Conservation (phyloP, 2,888 invertebrate species). For the Ramazzottius varieornatus region DNA sequence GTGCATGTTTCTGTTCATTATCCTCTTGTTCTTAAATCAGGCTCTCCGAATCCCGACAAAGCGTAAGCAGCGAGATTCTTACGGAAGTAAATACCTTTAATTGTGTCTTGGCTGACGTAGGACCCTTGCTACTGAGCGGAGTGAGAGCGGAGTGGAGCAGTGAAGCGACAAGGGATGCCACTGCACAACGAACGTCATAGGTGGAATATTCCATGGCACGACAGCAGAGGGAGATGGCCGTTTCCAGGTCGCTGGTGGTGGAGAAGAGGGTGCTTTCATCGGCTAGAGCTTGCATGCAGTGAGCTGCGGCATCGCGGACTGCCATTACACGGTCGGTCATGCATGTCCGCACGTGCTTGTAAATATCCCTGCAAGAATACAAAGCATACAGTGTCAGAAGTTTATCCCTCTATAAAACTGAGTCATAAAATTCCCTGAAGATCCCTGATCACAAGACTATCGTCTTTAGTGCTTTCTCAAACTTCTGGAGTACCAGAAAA, state of each 20-base stretch:
- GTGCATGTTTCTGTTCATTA: too few relatives aligned
- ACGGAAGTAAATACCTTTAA: too few relatives aligned
- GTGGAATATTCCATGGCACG: constrained; percentile 70
- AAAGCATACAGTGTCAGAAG: too few relatives aligned
- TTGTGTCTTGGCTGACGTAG: neutral
- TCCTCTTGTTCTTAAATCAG: too few relatives aligned
- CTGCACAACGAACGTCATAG: constrained; percentile 67
- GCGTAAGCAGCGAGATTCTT: too few relatives aligned
- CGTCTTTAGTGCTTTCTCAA: too few relatives aligned
- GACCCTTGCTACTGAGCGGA: neutral
- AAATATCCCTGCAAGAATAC: constrained; percentile 59
- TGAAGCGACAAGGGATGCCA: constrained; percentile 67
- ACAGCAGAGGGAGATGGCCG: constrained; percentile 63
- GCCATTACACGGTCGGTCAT: constrained; percentile 70
- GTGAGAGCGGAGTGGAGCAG: constrained; percentile 39
- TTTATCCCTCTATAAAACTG: too few relatives aligned
- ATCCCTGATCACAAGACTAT: too few relatives aligned
- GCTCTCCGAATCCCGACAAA: too few relatives aligned
- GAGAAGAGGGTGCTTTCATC: neutral
- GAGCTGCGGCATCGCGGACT: constrained; percentile 69
- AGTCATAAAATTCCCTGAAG: too few relatives aligned
- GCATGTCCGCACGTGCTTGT: constrained; percentile 32
- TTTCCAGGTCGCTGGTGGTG: constrained; percentile 43
- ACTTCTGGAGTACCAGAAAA: too few relatives aligned
- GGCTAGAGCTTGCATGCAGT: constrained; percentile 7